A percentile compares a stretch with the other conserved stretches of the same genome.
Conservation (phyloP, 2,888 invertebrate species). For the Siphonodentalium dalli region DNA sequence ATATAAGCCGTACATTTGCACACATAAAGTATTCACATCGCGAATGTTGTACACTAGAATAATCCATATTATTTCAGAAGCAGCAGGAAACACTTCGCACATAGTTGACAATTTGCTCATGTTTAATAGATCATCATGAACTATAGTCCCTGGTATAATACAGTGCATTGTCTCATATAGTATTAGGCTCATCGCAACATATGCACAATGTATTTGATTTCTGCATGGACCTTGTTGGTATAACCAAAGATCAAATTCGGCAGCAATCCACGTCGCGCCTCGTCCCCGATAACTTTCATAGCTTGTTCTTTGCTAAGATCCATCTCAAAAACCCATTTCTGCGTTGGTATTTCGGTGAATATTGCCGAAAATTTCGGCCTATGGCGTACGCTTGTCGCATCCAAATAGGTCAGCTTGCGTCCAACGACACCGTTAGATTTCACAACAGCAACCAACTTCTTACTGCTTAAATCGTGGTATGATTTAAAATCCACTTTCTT, state of each 20-base stretch:
- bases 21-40: too few relatives aligned
- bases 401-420: conserved; percentile 46
- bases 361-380: conserved; percentile 54
- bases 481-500: conserved; percentile 38
- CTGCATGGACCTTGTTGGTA: conserved; percentile 33
- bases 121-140: too few relatives aligned
- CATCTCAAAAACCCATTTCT: conserved; percentile 43
- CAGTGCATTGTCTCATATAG: too few relatives aligned
- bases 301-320: conserved; percentile 34
- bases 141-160: too few relatives aligned
- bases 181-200: too few relatives aligned
- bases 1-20: too few relatives aligned
- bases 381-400: conserved; percentile 44
- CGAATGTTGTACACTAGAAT: too few relatives aligned
- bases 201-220: too few relatives aligned
- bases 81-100: too few relatives aligned
- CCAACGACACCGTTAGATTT: conserved; percentile 35
- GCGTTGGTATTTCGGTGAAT: conserved; percentile 41
- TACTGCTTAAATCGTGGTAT: conserved; percentile 40
- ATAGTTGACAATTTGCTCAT: too few relatives aligned
- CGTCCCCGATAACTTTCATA: conserved; percentile 32
- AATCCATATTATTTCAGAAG: too few relatives aligned
- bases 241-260: conserved; percentile 51
- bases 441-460: conserved; percentile 38
- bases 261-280: conserved; percentile 37